Evolutionary conservation across 2,888 invertebrate genomes (phyloP), one percentile per base, ranked within the genome.

Genomic region (Nineta flava): DNA sequence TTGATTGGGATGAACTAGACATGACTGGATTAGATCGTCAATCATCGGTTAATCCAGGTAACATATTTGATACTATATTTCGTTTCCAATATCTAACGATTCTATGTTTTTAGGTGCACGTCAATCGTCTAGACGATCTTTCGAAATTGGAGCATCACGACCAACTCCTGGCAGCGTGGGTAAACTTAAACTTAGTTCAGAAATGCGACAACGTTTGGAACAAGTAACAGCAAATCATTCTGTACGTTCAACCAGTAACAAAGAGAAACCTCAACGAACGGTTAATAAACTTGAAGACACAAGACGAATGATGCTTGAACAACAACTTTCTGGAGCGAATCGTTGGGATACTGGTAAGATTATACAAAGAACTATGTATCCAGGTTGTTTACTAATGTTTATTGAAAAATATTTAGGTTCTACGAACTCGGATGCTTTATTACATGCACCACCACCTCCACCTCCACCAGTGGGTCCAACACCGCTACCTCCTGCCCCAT

Each of bases 181-280:
- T 0, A 93, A 93, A 64, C 66, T 93, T 1, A 87, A 91, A 59
- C 75, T 93, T 9, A 91, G 90, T 61, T 86, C 87, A 0, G 92
- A 93, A 69, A 93, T 93, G 92, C 76, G 90, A 12, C 86, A 88
- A 60, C 75, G 92, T 54, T 64, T 93, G 52, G 93, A 93, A 63
- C 79, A 85, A 62, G 90, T 92, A 0, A 92, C 91, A 0, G 86
- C 90, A 0, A 87, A 86, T 57, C 90, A 91, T 63, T 90, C 88
- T 2, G 83, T 91, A 0, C 73, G 90, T 17, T 82, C 80, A 1
- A 84, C 85, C 10, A 77, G 83, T 6, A 26, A 26, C 7, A 83
- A 84, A 13, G 80, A 80, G 17, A 80, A 80, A 53, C 74, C 75
- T 3, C 79, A 83, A 2, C 73, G 84, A 1, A 76, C 80, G 0